A percentile compares a stretch with the other conserved stretches of the same genome.
phyloP scores from a whole-genome alignment of 2,797 vertebrate species.

The Cossypha heuglini region DNA sequence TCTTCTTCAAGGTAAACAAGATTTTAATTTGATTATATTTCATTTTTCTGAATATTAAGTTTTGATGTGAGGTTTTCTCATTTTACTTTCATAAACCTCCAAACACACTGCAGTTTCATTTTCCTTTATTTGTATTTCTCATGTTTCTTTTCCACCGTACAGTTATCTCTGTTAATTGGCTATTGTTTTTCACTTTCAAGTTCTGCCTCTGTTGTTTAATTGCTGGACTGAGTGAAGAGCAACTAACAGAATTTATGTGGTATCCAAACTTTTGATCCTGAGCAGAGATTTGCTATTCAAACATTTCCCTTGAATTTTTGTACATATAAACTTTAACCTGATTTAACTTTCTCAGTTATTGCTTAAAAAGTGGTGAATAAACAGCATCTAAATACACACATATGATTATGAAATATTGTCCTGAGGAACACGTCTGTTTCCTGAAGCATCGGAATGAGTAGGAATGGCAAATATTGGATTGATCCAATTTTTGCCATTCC shows the following conservation, averaged over 20 bases:
- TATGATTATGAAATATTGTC: neutral
- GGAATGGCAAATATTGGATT: neutral
- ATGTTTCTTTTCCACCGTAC: neutral
- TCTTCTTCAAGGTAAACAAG: neutral
- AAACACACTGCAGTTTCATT: neutral
- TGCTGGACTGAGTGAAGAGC: neutral
- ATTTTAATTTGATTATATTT: neutral
- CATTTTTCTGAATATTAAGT: neutral
- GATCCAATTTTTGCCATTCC: neutral
- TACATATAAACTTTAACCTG: neutral
- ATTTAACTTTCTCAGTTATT: neutral
- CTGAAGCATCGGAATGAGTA: neutral
- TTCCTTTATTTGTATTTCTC: slow-evolving; percentile 11
- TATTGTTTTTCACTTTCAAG: slow-evolving; percentile 30
- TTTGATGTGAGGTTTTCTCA: neutral
- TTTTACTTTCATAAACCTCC: slow-evolving; percentile 22
- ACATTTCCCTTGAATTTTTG: neutral
- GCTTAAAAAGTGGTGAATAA: neutral
- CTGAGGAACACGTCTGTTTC: neutral
- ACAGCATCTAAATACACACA: neutral
- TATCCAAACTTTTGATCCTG: neutral
- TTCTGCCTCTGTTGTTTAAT: slow-evolving; percentile 12
- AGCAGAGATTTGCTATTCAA: neutral
- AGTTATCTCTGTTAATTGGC: slow-evolving; percentile 41
- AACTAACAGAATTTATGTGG: neutral